Evolutionary conservation across 2,888 invertebrate genomes (phyloP).

Genomic region (Archaeoteleia sp.): DNA sequence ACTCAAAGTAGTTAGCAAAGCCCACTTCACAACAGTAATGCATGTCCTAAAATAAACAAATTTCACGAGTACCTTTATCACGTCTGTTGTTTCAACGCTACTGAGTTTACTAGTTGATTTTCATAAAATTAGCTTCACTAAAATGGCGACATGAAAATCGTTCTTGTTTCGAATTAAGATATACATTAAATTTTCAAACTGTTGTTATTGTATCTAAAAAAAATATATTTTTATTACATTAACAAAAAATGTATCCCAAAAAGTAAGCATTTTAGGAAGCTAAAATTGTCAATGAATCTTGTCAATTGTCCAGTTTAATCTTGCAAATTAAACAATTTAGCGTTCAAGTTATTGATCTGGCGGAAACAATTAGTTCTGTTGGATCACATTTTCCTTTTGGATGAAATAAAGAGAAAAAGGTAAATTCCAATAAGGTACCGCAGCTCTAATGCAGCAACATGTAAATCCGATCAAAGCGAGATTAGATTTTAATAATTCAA

Average conservation of each 20-base stretch:
- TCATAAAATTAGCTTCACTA: slow-evolving; percentile 44
- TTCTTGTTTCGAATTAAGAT: slow-evolving; percentile 18
- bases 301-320: slow-evolving; percentile 25
- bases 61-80: slow-evolving; percentile 46
- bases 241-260: too few species aligned
- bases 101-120: slow-evolving; percentile 46
- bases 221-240: too few species aligned
- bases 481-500: slow-evolving; percentile 73
- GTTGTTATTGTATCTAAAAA: too few species aligned
- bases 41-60: slow-evolving; percentile 48
- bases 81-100: slow-evolving; percentile 48
- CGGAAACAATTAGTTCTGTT: too few species aligned
- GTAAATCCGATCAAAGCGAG: slow-evolving; percentile 61
- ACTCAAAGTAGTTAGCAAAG: slow-evolving; percentile 51
- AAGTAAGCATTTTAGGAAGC: too few species aligned
- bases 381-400: slow-evolving; percentile 8
- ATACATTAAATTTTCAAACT: slow-evolving; percentile 7
- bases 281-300: too few species aligned
- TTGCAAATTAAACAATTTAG: slow-evolving; percentile 38
- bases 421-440: slow-evolving; percentile 34
- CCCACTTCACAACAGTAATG: slow-evolving; percentile 46
- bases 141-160: slow-evolving; percentile 37
- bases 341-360: too few species aligned
- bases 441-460: slow-evolving; percentile 33
- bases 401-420: slow-evolving; percentile 15